Evolutionary conservation across 2,888 invertebrate genomes (phyloP).

Genomic region (Therioaphis trifolii): DNA sequence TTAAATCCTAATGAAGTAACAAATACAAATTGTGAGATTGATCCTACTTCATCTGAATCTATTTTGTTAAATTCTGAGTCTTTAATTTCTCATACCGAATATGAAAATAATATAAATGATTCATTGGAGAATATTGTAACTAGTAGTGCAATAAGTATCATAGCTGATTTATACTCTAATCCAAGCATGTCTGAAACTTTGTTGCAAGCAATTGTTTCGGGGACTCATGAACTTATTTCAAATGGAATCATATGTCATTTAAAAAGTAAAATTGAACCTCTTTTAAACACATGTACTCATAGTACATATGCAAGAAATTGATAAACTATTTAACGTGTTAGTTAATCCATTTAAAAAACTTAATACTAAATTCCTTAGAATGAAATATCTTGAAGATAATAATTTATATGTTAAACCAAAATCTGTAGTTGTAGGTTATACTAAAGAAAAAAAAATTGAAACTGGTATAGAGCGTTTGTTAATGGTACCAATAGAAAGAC

Average conservation of each 20-base stretch:
- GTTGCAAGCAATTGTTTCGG: constrained; percentile 13
- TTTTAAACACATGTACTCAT: not conserved
- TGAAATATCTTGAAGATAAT: constrained; percentile 6
- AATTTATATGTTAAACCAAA: constrained; percentile 24
- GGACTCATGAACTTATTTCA: constrained; percentile 8
- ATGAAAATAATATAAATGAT: constrained; percentile 9
- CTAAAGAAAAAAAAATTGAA: constrained; percentile 12
- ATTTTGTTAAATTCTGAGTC: not conserved
- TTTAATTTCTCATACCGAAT: not conserved
- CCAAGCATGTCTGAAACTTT: not conserved
- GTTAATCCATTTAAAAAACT: not conserved
- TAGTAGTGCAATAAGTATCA: not conserved
- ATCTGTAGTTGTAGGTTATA: constrained; percentile 8
- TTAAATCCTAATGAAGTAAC: not conserved
- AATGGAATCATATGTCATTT: constrained; percentile 21
- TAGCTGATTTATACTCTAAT: constrained; percentile 1
- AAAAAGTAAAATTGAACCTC: constrained; percentile 15
- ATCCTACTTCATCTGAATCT: not conserved
- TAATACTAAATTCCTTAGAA: not conserved
- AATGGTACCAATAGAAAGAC: constrained; percentile 19
- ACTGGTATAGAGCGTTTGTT: constrained; percentile 8
- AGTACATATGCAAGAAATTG: constrained; percentile 14
- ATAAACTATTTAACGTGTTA: constrained; percentile 7
- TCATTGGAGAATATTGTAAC: not conserved
- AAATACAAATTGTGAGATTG: not conserved